phyloP scores from a whole-genome alignment of 2,113 vertebrate genomes.

The Lagenorhynchus albirostris region DNA sequence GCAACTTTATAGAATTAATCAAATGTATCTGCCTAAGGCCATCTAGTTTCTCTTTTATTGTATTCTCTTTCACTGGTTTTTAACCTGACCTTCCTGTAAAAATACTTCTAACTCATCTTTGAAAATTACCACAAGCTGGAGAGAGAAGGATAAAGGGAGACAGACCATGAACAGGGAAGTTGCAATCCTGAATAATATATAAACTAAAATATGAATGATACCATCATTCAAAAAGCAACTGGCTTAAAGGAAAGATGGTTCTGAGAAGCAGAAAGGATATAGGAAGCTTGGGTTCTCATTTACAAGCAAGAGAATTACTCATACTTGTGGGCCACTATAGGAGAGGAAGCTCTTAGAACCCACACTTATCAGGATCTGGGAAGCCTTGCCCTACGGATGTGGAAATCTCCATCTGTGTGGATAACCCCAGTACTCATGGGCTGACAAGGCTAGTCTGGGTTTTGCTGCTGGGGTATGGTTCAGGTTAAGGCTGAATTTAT shows the following conservation, averaged over 20 bases:
- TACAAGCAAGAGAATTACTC: background rate
- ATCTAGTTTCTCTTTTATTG: background rate
- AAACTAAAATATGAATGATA: background rate
- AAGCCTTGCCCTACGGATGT: background rate
- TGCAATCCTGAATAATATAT: background rate
- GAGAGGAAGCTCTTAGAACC: background rate
- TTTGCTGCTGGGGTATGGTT: background rate
- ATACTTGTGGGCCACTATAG: too few species aligned
- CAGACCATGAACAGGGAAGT: background rate
- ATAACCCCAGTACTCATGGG: background rate
- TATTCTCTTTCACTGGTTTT: background rate
- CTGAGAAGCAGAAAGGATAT: background rate
- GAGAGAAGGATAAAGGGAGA: background rate
- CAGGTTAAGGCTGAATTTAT: background rate
- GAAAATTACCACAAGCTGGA: background rate
- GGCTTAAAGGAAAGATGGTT: background rate
- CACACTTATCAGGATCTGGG: background rate
- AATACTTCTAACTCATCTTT: background rate
- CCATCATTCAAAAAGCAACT: background rate
- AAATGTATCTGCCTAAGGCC: background rate
- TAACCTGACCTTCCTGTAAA: background rate
- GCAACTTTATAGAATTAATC: constrained; percentile 18
- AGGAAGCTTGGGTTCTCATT: background rate
- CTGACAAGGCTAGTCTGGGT: background rate
- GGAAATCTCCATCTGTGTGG: background rate